Evolutionary conservation across 2,113 vertebrate genomes (phyloP).

Genomic region (Paedocypris sp.): DNA sequence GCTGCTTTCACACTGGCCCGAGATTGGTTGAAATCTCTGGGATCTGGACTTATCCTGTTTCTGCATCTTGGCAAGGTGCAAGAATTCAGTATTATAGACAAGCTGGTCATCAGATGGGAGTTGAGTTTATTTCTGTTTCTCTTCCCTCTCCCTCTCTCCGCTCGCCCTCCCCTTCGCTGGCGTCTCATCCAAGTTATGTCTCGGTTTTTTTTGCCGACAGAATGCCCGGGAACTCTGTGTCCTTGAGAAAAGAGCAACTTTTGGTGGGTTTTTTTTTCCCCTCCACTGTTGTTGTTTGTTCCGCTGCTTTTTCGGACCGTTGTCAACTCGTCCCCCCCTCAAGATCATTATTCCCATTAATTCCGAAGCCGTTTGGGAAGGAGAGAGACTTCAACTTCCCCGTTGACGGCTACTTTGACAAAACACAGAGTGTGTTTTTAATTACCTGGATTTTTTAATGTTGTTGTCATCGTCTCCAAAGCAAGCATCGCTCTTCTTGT

Average conservation of each 20-base stretch:
- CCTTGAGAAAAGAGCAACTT: constrained; percentile 50
- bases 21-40: constrained; percentile 43
- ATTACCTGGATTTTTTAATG: constrained; percentile 60
- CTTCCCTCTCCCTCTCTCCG: constrained; percentile 8
- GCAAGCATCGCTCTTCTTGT: constrained; percentile 50
- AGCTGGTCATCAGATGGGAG: constrained; percentile 72
- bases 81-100: constrained; percentile 60
- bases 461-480: constrained; percentile 55
- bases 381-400: constrained; percentile 36
- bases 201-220: constrained; percentile 39
- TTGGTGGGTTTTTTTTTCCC: constrained; percentile 44
- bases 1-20: constrained; percentile 37
- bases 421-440: constrained; percentile 61
- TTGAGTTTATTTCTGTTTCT: constrained; percentile 57
- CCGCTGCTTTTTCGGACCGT: constrained; percentile 6
- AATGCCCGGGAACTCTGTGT: constrained; percentile 49
- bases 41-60: constrained; percentile 55
- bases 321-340: not conserved
- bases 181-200: constrained; percentile 53
- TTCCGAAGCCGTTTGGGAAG: not conserved
- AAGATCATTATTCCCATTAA: constrained; percentile 49
- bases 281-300: constrained; percentile 12
- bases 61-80: constrained; percentile 58
- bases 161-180: constrained; percentile 40
- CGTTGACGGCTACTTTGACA: constrained; percentile 58